Percentiles rank a stretch among this genome's conserved stretches.
These are phyloP conservation scores for Ophioderma brevispina DNA, from an alignment of 35 echinoderm and acorn worm genomes.

Conservation along the genomic window DNA sequence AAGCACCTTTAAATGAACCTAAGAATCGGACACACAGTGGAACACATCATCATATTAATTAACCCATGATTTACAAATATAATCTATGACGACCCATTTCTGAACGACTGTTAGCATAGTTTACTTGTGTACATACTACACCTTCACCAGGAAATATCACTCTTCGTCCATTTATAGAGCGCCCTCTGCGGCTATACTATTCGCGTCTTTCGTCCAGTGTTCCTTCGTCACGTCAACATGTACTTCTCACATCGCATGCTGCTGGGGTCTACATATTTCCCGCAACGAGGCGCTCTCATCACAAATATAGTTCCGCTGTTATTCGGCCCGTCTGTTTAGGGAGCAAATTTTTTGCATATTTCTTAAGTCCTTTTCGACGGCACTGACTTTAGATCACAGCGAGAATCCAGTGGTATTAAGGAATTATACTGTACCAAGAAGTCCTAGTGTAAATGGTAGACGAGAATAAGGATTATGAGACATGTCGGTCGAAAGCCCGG, in stretches of 20 bases:
- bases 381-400: conserved; percentile 9
- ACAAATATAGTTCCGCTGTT: conserved; percentile 13
- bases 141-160: conserved; percentile 10
- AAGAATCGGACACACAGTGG: no score
- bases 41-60: no score
- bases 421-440: no score
- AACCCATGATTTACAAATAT: no score
- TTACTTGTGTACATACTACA: no score
- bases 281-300: conserved; percentile 23
- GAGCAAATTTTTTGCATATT: conserved; percentile 41
- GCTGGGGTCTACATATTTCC: neutral
- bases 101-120: no score
- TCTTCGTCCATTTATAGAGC: conserved; percentile 55
- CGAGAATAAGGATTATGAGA: no score
- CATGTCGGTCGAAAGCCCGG: no score
- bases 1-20: no score
- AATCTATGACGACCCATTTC: no score
- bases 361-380: neutral
- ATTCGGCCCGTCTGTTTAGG: conserved; percentile 22
- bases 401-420: neutral
- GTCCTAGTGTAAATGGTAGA: no score
- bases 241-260: neutral
- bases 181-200: neutral
- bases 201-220: neutral
- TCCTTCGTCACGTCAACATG: neutral